Conservation (phyloP, 1,140 invertebrate species). For the Sycobia sp. region DNA sequence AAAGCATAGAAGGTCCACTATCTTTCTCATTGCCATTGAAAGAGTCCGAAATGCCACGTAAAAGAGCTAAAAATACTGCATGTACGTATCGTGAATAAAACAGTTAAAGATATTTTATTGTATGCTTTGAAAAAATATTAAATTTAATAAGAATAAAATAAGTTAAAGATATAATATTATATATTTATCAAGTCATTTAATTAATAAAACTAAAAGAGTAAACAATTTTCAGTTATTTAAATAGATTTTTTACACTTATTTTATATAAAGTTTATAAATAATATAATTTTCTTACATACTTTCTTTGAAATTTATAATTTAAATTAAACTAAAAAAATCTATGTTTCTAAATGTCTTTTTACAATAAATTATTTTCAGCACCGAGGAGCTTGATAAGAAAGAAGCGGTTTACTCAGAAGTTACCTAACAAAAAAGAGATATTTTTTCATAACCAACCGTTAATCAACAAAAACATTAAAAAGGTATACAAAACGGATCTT, state of each 20-base stretch:
- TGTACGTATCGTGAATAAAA: not conserved
- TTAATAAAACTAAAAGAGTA: no score
- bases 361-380: no score
- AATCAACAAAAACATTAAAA: conserved; percentile 18
- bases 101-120: not conserved
- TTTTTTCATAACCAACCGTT: no score
- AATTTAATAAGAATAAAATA: not conserved
- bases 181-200: no score
- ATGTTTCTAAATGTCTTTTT: no score
- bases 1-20: not conserved
- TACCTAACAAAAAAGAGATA: not conserved
- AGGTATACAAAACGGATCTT: not conserved
- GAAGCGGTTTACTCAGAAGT: conserved; percentile 2
- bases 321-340: not conserved
- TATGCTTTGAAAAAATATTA: not conserved
- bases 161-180: no score
- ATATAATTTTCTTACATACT: not conserved
- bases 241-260: not conserved
- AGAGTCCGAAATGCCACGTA: not conserved
- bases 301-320: not conserved
- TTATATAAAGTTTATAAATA: not conserved
- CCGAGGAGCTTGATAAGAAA: not conserved
- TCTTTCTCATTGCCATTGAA: conserved; percentile 4
- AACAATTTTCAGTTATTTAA: no score
- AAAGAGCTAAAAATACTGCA: not conserved